Conservation (phyloP, 2,797 vertebrate species). For the Pseudopleuronectes americanus region DNA sequence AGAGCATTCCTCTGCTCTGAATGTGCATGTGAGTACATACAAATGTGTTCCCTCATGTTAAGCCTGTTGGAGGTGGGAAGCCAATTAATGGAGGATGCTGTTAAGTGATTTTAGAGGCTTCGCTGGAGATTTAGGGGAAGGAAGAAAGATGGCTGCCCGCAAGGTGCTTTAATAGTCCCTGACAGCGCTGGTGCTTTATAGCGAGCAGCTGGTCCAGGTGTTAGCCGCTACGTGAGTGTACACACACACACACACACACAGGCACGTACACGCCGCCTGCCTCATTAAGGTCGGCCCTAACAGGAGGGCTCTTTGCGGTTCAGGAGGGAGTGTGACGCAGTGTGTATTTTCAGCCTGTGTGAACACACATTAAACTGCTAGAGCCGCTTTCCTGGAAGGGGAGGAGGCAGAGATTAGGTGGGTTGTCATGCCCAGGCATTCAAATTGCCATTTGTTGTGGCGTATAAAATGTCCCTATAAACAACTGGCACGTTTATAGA, state of each 20-base stretch:
- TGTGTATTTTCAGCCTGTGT: slow-evolving; percentile 61
- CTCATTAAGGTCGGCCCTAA: slow-evolving; percentile 72
- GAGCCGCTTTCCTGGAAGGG: slow-evolving; percentile 50
- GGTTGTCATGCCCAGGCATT: slow-evolving; percentile 68
- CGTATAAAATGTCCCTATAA: slow-evolving; percentile 67
- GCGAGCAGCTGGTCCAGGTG: slow-evolving; percentile 80
- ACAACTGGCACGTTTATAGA: slow-evolving; percentile 70
- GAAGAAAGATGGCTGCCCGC: slow-evolving; percentile 70
- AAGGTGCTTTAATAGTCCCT: slow-evolving; percentile 77
- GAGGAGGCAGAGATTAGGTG: slow-evolving; percentile 40
- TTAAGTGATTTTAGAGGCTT: slow-evolving; percentile 77
- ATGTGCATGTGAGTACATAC: slow-evolving; percentile 25
- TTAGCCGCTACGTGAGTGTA: slow-evolving; percentile 53
- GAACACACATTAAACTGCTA: slow-evolving; percentile 58
- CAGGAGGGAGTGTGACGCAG: slow-evolving; percentile 41
- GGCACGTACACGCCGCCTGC: slow-evolving; percentile 49
- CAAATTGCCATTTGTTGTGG: slow-evolving; percentile 69
- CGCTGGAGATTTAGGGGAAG: slow-evolving; percentile 69
- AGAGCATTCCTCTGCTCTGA: slow-evolving; percentile 40
- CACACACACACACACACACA: slow-evolving; percentile 38
- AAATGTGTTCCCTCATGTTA: slow-evolving; percentile 41
- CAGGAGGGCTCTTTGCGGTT: slow-evolving; percentile 66
- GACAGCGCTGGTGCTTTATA: slow-evolving; percentile 68
- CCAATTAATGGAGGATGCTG: slow-evolving; percentile 76
- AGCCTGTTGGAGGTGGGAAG: slow-evolving; percentile 55